Conservation (phyloP, 1,140 invertebrate species). For the Drosophila subobscura region DNA sequence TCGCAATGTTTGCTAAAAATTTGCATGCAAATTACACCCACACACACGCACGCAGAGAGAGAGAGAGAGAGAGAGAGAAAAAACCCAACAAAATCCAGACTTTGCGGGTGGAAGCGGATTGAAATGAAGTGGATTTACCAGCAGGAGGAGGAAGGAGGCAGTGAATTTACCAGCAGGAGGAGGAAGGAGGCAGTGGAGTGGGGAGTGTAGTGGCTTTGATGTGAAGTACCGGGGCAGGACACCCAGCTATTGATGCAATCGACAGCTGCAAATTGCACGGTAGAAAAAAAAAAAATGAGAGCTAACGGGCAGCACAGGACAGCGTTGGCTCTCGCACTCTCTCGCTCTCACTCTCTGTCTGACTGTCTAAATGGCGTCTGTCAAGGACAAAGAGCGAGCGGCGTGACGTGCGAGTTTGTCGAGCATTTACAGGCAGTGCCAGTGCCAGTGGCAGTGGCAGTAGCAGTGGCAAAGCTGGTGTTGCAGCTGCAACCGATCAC, state of each 20-base stretch:
- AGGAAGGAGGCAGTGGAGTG: not conserved
- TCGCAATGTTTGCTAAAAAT: conserved; percentile 51
- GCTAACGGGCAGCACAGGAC: conserved; percentile 55
- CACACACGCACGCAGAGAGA: conserved; percentile 6
- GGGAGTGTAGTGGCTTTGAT: not conserved
- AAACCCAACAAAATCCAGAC: conserved; percentile 36
- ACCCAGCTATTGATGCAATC: conserved; percentile 46
- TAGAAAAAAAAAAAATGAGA: conserved; percentile 20
- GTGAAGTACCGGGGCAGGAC: no score
- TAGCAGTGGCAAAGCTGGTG: conserved; percentile 20
- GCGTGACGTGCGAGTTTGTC: conserved; percentile 69
- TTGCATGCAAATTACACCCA: conserved; percentile 56
- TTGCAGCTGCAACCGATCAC: conserved; percentile 68
- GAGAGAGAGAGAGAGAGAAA: not conserved
- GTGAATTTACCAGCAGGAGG: not conserved
- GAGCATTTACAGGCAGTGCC: conserved; percentile 45
- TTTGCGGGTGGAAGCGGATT: conserved; percentile 33
- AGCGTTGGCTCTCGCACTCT: conserved; percentile 25
- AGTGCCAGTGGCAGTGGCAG: conserved; percentile 19
- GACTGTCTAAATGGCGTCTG: conserved; percentile 71
- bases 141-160: not conserved
- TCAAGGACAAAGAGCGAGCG: conserved; percentile 67
- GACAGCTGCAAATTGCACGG: conserved; percentile 74
- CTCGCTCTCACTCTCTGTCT: not conserved
- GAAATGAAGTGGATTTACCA: conserved; percentile 10